phyloP scores from a whole-genome alignment of 1,140 invertebrate species.

The Globodera rostochiensis region DNA sequence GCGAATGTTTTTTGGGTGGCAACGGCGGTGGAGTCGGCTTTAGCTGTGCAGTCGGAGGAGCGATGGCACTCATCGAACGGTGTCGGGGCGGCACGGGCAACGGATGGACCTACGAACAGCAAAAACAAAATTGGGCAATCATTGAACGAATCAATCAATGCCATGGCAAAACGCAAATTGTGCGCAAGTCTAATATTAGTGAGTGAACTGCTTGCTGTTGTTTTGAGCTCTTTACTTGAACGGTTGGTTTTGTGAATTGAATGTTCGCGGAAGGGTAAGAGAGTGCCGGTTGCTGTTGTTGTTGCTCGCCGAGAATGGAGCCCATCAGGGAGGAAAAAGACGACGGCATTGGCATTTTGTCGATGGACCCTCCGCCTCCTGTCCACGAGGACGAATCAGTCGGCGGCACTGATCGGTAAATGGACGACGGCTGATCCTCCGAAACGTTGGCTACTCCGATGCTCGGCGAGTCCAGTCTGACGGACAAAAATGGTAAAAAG shows the following conservation, averaged over 20 bases:
- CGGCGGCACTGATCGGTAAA: not conserved
- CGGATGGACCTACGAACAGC: slow-evolving; percentile 16
- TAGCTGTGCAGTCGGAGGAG: not conserved
- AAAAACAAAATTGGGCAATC: not conserved
- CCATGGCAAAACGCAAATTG: not conserved
- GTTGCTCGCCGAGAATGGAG: slow-evolving; percentile 13
- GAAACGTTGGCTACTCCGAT: not conserved
- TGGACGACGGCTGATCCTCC: slow-evolving; percentile 11
- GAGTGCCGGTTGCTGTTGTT: slow-evolving; percentile 3
- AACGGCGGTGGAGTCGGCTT: slow-evolving; percentile 13
- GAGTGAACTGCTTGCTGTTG: not conserved
- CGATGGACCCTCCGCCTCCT: slow-evolving; percentile 27
- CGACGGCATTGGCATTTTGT: slow-evolving; percentile 21
- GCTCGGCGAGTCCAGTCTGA: not conserved
- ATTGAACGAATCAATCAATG: not conserved
- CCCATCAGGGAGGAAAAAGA: not conserved
- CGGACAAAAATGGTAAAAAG: not conserved
- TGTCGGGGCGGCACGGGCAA: slow-evolving; percentile 20
- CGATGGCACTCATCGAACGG: slow-evolving; percentile 12
- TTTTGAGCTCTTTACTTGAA: slow-evolving; percentile 11
- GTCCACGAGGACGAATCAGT: not conserved
- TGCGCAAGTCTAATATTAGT: not conserved
- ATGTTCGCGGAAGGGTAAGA: not conserved
- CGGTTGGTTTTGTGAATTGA: slow-evolving; percentile 21
- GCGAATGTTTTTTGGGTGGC: slow-evolving; percentile 29